Evolutionary conservation across 2,888 invertebrate species (phyloP).

Genomic region (Macropis europaea): DNA sequence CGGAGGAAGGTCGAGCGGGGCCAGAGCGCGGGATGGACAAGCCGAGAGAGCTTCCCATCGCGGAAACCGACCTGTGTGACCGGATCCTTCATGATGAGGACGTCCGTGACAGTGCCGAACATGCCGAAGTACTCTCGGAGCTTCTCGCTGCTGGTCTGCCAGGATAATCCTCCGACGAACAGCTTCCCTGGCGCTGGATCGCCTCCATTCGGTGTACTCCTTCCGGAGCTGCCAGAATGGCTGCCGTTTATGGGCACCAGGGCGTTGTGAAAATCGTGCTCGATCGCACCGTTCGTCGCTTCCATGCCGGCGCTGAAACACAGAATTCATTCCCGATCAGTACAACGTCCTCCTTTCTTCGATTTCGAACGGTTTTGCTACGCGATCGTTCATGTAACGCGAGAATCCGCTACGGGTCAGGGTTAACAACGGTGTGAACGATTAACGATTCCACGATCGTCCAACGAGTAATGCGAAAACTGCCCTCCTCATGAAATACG

Average conservation of each 20-base stretch:
- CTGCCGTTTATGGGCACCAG: slow-evolving; percentile 80
- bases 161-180: slow-evolving; percentile 94
- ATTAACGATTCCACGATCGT: no score
- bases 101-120: slow-evolving; percentile 95
- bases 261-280: slow-evolving; percentile 81
- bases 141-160: slow-evolving; percentile 96
- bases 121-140: slow-evolving; percentile 95
- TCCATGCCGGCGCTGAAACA: slow-evolving; percentile 81
- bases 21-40: slow-evolving; percentile 28
- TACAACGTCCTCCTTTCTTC: no score
- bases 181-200: slow-evolving; percentile 92
- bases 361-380: no score
- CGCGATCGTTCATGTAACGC: no score
- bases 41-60: slow-evolving; percentile 44
- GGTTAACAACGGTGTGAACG: no score
- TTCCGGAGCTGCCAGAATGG: slow-evolving; percentile 86
- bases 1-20: slow-evolving; percentile 13
- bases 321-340: not conserved
- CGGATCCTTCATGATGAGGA: slow-evolving; percentile 96
- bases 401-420: no score
- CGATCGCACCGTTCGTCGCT: slow-evolving; percentile 81
- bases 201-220: slow-evolving; percentile 86
- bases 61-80: slow-evolving; percentile 89
- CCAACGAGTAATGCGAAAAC: no score
- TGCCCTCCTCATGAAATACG: no score